Evolutionary conservation across 2,888 invertebrate species (phyloP).

Genomic region (Nebria brevicollis): DNA sequence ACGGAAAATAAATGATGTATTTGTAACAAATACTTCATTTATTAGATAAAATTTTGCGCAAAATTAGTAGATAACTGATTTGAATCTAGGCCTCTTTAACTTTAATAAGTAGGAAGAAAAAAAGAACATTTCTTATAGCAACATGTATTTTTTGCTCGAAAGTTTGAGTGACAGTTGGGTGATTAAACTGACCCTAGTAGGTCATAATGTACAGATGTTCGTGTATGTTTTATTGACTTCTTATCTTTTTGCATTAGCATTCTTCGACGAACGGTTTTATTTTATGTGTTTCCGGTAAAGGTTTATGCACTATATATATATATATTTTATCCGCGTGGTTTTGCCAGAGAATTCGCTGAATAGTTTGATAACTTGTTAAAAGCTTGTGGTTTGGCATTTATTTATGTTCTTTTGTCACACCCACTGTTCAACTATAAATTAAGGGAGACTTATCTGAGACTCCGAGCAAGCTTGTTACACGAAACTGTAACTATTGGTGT

Average conservation of each 20-base stretch:
- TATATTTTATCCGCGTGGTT: too few species aligned
- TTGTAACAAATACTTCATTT: neutral
- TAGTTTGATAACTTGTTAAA: slow-evolving; percentile 4
- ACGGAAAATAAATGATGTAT: neutral
- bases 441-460: neutral
- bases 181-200: neutral
- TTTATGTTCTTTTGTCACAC: slow-evolving; percentile 18
- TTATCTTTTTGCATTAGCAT: neutral
- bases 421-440: slow-evolving; percentile 17
- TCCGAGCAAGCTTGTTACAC: neutral
- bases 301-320: neutral
- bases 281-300: neutral
- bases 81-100: neutral
- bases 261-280: neutral
- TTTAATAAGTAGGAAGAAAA: neutral
- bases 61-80: neutral
- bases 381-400: slow-evolving; percentile 3
- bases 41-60: neutral
- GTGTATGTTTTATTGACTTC: neutral
- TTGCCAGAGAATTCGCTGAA: neutral
- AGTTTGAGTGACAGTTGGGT: neutral
- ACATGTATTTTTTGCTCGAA: neutral
- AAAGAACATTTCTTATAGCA: neutral
- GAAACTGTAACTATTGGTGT: slow-evolving; percentile 3
- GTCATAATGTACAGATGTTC: slow-evolving; percentile 1